Base-by-base conservation (phyloP, 2,888 invertebrate genomes). In the Herminia tarsipennalis region DNA sequence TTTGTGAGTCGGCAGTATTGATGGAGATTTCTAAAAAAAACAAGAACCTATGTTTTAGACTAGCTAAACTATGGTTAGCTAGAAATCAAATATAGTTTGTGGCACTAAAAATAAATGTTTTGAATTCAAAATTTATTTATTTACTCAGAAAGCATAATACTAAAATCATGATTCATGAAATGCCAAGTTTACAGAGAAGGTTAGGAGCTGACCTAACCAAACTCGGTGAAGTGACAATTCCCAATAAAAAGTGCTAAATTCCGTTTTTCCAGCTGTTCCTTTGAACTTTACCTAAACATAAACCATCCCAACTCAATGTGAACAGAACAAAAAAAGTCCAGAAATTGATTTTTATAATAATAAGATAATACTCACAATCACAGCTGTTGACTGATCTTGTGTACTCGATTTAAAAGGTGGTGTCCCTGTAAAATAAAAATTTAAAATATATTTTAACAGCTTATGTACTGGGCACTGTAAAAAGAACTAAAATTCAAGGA, bases 401-500 rank as follows among this genome's bases (percentile, higher is more conserved):
- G 45, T 5, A 24, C 44, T 56, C 10, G 51, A 66, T 58, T 78
- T 84, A 17, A 80, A 69, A 18, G 84, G 86, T 46, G 86, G 83
- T 20, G 76, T 79, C 73, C 78, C 86, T 86, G 66, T 28, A 83
- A 71, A 76, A n/a, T 32, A 57, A 28, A 1, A 17, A 33, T n/a
- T n/a, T 22, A 13, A 22, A 8, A 6, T 10, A 13, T 12, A 20
- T 22, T n/a, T 6, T 20, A 10, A 12, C 5, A 2, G 3, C 2
- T 6, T 2, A 3, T 12, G n/a, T 6, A 13, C n/a, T 33, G 3
- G 1, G 5, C 5, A 33, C 2, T 5, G 1, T 10, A 16, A 5
- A 0, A 17, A 1, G 5, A 10, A 30, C 14, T 5, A 3, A n/a
- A 12, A 21, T 5, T 9, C 1, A n/a, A n/a, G n/a, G n/a, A n/a